Conservation (phyloP, 2,113 vertebrate species). For the Irena cyanogastra region DNA sequence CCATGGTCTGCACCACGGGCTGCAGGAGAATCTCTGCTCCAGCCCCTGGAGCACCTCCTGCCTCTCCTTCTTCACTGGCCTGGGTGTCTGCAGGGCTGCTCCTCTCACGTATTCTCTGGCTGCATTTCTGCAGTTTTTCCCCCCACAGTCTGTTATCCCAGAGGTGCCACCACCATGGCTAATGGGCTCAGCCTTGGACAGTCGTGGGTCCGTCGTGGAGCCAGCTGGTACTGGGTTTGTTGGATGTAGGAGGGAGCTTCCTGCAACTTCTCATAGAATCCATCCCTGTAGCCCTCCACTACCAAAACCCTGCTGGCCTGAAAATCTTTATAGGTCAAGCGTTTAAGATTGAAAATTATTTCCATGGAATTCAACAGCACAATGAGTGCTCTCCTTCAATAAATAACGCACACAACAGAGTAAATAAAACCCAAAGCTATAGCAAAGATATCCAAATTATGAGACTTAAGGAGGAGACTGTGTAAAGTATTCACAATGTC, state of each 20-base stretch:
- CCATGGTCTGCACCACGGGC: not conserved
- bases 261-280: not conserved
- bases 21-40: not conserved
- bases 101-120: not conserved
- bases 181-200: fast-evolving
- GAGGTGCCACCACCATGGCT: not conserved
- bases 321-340: not conserved
- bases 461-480: not conserved
- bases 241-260: not conserved
- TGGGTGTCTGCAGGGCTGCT: not conserved
- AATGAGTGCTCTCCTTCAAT: not conserved
- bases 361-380: not conserved
- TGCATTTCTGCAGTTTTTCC: not conserved
- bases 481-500: not conserved
- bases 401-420: not conserved
- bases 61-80: not conserved
- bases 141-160: not conserved
- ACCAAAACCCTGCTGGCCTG: not conserved
- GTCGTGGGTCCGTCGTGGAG: fast-evolving
- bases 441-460: not conserved
- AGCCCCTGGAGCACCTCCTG: not conserved
- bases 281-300: not conserved
- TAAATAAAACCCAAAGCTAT: not conserved
- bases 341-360: not conserved
- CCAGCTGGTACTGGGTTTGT: not conserved